phyloP scores from a whole-genome alignment of 2,797 vertebrate species.

The Phrynocephalus vlangalii region DNA sequence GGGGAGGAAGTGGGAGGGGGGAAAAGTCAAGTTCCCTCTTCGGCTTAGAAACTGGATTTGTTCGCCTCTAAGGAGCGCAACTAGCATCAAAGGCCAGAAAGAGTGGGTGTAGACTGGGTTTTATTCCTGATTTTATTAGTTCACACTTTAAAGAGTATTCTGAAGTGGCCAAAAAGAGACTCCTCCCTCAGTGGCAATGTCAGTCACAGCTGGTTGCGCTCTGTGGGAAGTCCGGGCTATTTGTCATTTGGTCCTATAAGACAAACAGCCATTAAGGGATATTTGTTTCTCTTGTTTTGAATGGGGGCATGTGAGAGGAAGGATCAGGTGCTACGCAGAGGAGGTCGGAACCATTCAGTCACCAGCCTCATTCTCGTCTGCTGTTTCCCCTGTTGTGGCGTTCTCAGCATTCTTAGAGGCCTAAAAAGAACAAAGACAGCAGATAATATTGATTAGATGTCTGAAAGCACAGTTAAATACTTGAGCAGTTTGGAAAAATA shows the following conservation, averaged over 20 bases:
- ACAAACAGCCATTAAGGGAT: slow-evolving; percentile 43
- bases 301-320: slow-evolving; percentile 66
- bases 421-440: slow-evolving; percentile 67
- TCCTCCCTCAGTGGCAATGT: slow-evolving; percentile 74
- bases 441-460: neutral
- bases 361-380: slow-evolving; percentile 88
- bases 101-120: slow-evolving; percentile 72
- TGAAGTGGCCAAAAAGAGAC: slow-evolving; percentile 62
- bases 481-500: neutral
- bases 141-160: slow-evolving; percentile 71
- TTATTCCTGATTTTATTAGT: slow-evolving; percentile 80
- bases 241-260: slow-evolving; percentile 27
- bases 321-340: slow-evolving; percentile 49
- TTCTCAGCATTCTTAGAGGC: slow-evolving; percentile 94
- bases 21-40: slow-evolving; percentile 50
- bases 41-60: slow-evolving; percentile 26
- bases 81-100: slow-evolving; percentile 72
- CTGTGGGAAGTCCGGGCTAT: slow-evolving; percentile 56
- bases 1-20: neutral
- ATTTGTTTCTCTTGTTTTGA: slow-evolving; percentile 42
- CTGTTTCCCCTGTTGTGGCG: slow-evolving; percentile 88
- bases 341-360: slow-evolving; percentile 78
- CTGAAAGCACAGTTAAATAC: neutral
- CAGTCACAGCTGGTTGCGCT: slow-evolving; percentile 68
- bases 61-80: slow-evolving; percentile 56